These are phyloP conservation scores for Charadrius vociferus DNA, from an alignment of 2,113 vertebrate species.

Conservation along the genomic window DNA sequence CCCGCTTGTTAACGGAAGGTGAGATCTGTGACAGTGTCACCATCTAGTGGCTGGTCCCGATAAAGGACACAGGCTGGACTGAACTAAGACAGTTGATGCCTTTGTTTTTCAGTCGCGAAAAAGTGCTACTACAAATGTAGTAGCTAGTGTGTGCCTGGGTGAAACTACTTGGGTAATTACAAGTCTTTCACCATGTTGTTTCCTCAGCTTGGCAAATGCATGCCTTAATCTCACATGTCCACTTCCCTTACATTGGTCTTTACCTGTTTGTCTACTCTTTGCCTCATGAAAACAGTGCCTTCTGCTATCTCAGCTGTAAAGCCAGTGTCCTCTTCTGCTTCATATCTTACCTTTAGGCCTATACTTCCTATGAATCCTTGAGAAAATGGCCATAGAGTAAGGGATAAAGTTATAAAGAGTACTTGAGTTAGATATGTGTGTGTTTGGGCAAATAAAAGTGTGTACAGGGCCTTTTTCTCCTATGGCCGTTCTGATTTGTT, in stretches of 20 bases:
- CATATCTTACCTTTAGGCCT: not conserved
- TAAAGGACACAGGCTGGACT: not conserved
- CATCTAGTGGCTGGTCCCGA: slow-evolving; percentile 30
- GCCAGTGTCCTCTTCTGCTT: not conserved
- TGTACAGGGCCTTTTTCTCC: not conserved
- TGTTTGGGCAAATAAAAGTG: not conserved
- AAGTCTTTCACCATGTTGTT: not conserved
- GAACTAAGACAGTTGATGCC: not conserved
- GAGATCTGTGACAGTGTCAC: not conserved
- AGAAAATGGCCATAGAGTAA: not conserved
- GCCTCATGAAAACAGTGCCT: not conserved
- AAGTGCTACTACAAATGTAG: not conserved
- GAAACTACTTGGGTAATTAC: not conserved
- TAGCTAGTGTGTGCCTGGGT: not conserved
- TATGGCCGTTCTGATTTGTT: not conserved
- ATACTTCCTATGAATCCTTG: not conserved
- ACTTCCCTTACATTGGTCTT: not conserved
- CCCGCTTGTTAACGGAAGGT: fast-evolving
- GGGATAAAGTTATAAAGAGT: not conserved
- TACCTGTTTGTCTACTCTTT: not conserved
- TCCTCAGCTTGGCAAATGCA: not conserved
- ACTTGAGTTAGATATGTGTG: not conserved
- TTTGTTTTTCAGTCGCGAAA: not conserved
- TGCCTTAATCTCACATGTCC: not conserved
- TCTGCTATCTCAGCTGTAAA: not conserved